Evolutionary conservation across 2,888 invertebrate genomes (phyloP), one percentile per base, ranked within the genome.

Genomic region (Lagria hirta): DNA sequence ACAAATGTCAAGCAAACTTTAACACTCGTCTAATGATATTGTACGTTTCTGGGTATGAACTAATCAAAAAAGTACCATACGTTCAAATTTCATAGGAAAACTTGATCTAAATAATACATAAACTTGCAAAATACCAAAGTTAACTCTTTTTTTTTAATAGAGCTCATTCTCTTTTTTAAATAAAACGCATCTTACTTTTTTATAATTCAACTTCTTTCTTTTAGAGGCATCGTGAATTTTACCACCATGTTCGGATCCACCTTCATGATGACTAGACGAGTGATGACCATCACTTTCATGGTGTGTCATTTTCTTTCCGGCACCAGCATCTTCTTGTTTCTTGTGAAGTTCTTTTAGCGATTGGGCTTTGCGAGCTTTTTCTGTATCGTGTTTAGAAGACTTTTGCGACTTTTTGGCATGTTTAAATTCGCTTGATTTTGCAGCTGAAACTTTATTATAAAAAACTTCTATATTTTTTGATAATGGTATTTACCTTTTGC

Each of bases 271-370:
- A 24, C 68, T 61, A 21, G 55, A 57, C 5, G 58, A 52, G 27
- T 62, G 55, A 43, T 68, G 67, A 2, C 54, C 43, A 26, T 47
- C 62, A 26, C 54, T 57, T n/a, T 57, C 53, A 36, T 64, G 58
- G 12, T 63, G 58, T n/a, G 58, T 56, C 12, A 51, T 56, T 48
- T 71, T 70, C 46, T 68, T 69, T 2, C 69, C 69, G 13, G 62
- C 67, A 16, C 59, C 57, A 41, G 69, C 70, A 3, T 50, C 57
- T 32, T 65, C 62, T 11, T 60, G 52, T 24, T 58, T 58, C 47
- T 59, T 65, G 34, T 68, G 70, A 6, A 55, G 37, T 4, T 63
- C 61, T 4, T 56, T 49, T 7, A 56, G 54, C 14, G 58, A 49
- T 29, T 64, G 55, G 7, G 68, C 70, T 41, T 68, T 66, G 14